Percentiles rank a stretch among this genome's conserved stretches.
Evolutionary conservation across 2,888 invertebrate genomes (phyloP).

Genomic region (Drosophila anomelani): DNA sequence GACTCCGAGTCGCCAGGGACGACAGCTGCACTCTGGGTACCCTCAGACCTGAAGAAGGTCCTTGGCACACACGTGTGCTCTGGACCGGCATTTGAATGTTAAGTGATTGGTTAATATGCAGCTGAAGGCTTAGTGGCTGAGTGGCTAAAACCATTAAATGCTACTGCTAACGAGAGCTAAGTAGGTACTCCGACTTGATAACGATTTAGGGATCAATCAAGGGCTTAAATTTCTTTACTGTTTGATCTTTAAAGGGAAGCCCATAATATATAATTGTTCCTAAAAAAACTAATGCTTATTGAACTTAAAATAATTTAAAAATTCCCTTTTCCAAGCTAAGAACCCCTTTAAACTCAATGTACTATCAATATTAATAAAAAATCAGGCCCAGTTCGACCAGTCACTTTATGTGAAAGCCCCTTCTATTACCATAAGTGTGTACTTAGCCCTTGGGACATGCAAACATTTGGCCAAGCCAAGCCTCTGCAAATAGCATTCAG

Average conservation of each 20-base stretch:
- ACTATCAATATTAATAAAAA: background rate
- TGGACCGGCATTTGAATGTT: constrained; percentile 67
- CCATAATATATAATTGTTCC: background rate
- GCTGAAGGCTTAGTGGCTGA: constrained; percentile 22
- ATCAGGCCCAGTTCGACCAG: background rate
- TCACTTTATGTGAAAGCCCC: background rate
- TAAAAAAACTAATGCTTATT: background rate
- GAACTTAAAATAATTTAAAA: background rate
- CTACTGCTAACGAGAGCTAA: background rate
- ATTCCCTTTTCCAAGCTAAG: background rate
- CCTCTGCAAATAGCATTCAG: constrained; percentile 44
- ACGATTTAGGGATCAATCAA: constrained; percentile 1
- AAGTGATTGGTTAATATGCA: constrained; percentile 75
- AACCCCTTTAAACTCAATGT: no score
- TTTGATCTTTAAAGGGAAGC: background rate
- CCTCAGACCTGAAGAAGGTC: background rate
- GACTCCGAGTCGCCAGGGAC: constrained; percentile 54
- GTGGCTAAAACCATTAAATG: constrained; percentile 20
- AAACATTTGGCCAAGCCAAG: constrained; percentile 30
- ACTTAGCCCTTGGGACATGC: constrained; percentile 4
- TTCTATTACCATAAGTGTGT: constrained; percentile 18
- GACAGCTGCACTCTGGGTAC: constrained; percentile 21
- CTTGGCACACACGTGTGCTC: constrained; percentile 32
- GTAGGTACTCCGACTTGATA: background rate
- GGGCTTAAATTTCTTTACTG: background rate